Evolutionary conservation across 2,113 vertebrate genomes (phyloP).

Genomic region (Callocephalon fimbriatum): DNA sequence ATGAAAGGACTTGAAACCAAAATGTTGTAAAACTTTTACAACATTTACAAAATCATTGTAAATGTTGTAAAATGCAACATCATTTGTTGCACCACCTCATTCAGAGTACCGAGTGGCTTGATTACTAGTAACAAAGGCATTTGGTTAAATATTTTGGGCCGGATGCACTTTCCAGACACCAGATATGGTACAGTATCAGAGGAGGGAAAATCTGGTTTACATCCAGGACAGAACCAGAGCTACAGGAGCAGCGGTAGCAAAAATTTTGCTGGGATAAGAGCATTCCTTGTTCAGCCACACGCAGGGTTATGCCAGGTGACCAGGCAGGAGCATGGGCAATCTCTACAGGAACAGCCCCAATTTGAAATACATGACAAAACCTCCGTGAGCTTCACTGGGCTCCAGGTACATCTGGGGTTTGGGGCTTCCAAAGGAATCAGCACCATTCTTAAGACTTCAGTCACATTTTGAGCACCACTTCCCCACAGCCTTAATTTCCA

Average conservation of each 20-base stretch:
- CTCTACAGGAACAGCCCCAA: background rate
- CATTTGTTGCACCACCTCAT: background rate
- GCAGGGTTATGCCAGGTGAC: background rate
- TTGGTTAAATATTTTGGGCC: background rate
- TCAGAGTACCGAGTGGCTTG: background rate
- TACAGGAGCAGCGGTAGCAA: background rate
- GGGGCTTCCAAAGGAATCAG: background rate
- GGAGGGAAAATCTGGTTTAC: background rate
- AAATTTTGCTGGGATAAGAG: background rate
- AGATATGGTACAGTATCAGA: accelerated
- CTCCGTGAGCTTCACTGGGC: background rate
- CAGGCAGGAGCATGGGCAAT: background rate
- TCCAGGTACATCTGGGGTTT: background rate
- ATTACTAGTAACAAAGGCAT: background rate
- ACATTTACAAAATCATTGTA: background rate
- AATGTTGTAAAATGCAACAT: background rate
- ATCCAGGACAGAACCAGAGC: background rate
- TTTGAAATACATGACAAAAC: background rate
- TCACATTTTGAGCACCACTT: background rate
- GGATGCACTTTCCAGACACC: background rate
- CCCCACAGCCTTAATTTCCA: background rate
- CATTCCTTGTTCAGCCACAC: background rate
- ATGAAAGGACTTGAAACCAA: background rate
- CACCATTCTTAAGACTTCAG: background rate
- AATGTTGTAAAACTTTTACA: background rate